These are phyloP conservation scores for Hystrix cristata DNA, from an alignment of 2,113 vertebrate genomes.

Conservation along the genomic window DNA sequence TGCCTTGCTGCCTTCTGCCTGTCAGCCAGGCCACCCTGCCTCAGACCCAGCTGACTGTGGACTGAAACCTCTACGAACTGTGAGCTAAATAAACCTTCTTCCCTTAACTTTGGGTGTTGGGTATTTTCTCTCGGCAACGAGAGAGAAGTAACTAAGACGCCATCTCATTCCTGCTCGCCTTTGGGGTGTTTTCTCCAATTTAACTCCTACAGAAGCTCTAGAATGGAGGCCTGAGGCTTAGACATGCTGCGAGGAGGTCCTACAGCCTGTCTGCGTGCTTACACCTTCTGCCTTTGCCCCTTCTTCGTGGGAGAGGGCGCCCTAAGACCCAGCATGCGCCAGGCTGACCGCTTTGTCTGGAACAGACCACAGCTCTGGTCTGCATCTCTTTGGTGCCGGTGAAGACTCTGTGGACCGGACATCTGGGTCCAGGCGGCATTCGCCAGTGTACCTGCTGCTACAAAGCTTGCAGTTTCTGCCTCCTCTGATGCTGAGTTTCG, in stretches of 20 bases:
- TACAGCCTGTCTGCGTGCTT: neutral
- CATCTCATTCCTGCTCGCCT: neutral
- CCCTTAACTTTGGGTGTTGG: too few relatives aligned
- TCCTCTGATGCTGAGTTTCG: too few relatives aligned
- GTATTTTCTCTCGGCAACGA: too few relatives aligned
- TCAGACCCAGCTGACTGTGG: too few relatives aligned
- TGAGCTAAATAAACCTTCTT: too few relatives aligned
- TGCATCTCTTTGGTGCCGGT: neutral
- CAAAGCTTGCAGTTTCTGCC: rapidly evolving
- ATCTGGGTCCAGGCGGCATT: too few relatives aligned
- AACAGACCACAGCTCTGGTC: neutral
- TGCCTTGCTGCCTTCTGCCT: too few relatives aligned
- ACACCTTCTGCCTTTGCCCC: rapidly evolving
- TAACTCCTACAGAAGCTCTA: rapidly evolving
- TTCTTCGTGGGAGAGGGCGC: neutral
- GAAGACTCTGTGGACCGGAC: too few relatives aligned
- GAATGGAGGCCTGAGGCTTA: neutral
- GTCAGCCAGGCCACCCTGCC: too few relatives aligned
- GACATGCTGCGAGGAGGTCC: too few relatives aligned
- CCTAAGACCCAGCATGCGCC: rapidly evolving
- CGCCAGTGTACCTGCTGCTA: rapidly evolving
- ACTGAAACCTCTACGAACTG: too few relatives aligned
- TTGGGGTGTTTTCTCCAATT: neutral
- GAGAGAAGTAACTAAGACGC: too few relatives aligned
- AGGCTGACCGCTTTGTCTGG: neutral